Evolutionary conservation across 92 coral and sea anemone species (phyloP), one percentile per base, ranked within the genome.

Genomic region (Paragorgia papillata): DNA sequence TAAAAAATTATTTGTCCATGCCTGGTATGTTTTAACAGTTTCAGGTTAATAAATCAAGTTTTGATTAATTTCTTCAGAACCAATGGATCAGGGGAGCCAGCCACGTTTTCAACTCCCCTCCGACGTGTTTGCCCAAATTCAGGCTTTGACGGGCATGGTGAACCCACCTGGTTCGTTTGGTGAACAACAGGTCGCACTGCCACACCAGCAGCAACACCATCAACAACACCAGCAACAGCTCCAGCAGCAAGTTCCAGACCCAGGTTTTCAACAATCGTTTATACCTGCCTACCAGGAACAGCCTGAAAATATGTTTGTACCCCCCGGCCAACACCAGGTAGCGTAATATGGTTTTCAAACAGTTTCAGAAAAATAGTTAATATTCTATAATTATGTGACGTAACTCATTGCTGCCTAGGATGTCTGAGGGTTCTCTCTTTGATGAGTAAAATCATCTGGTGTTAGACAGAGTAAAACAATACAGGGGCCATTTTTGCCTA

Each of bases 91-190:
- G 30, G 53, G 5, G 48, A 79, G 3, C 20, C 79, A 62, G 49
- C 90, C 97, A 2, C 74, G 84, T 83, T 91, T 94, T 69, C 95
- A 94, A 66, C 83, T 94, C 9, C 97, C 92, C 56, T 92, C 98
- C 17, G 95, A 94, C 28, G 96, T 94, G 50, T 79, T 91, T 69
- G 98, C 98, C 2, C 98, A 94, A 83, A 94, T 94, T 24, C 98
- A 94, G 64, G 98, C 98, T 1, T 79, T 94, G 22, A 94, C 98
- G 44, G 98, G 98, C 88, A 44, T 62, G 73, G 78, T 71, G 18
- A 68, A 68, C 17, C 48, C 48, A 20, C 56, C 87, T 43, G 74
- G 62, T n/a, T 24, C 51, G 2, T 61, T 44, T 27, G 37, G 41
- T 1, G 75, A 31, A 18, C 76, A 69, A 12, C 44, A 59, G 34